phyloP scores from a whole-genome alignment of 2,113 vertebrate genomes.

The Brachyistius frenatus region DNA sequence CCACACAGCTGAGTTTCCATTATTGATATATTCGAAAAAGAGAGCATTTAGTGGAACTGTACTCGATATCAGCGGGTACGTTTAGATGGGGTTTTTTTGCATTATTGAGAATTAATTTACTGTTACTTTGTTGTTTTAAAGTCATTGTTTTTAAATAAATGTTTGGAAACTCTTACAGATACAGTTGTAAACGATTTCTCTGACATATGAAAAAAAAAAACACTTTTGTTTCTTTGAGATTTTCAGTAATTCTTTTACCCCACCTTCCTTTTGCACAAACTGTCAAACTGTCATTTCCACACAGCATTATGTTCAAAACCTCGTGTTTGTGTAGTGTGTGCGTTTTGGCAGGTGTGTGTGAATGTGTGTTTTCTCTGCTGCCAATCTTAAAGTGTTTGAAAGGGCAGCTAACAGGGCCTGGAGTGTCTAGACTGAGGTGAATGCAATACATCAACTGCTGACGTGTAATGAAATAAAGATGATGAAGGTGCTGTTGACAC shows the following conservation, averaged over 20 bases:
- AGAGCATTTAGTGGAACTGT: not conserved
- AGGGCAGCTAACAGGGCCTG: constrained; percentile 48
- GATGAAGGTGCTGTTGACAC: constrained; percentile 49
- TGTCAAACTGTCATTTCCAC: constrained; percentile 35
- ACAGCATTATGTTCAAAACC: constrained; percentile 27
- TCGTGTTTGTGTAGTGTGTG: constrained; percentile 11
- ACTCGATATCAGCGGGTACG: too few species aligned
- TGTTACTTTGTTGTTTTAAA: not conserved
- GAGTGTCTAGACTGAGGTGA: constrained; percentile 51
- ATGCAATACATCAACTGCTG: constrained; percentile 62
- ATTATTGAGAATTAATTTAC: not conserved
- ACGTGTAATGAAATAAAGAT: constrained; percentile 64
- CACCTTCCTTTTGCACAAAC: not conserved
- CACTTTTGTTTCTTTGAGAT: not conserved
- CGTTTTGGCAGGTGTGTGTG: not conserved
- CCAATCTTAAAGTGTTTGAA: constrained; percentile 57
- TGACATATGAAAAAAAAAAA: not conserved
- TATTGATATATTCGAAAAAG: not conserved
- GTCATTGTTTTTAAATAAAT: not conserved
- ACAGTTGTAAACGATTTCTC: not conserved
- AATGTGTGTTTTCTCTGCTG: constrained; percentile 25
- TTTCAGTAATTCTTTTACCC: not conserved
- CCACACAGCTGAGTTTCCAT: not conserved
- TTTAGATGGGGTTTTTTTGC: not conserved
- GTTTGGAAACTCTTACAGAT: not conserved